phyloP scores from a whole-genome alignment of 2,113 vertebrate genomes.

The Colossoma macropomum region DNA sequence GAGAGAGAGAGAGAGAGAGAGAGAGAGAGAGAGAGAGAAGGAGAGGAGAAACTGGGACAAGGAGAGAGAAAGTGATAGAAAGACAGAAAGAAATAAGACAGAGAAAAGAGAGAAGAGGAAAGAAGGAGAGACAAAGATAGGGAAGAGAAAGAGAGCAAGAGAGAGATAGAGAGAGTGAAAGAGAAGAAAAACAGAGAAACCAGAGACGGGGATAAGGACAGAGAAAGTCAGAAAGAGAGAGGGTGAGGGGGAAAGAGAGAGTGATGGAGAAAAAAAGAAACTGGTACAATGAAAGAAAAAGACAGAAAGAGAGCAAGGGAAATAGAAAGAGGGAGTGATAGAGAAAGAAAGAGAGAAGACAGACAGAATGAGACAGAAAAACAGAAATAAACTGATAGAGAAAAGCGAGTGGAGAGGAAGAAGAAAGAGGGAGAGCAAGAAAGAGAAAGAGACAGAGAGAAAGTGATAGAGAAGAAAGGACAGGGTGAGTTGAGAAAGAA shows the following conservation, averaged over 20 bases:
- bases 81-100: slow-evolving; percentile 46
- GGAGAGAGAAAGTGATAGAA: slow-evolving; percentile 46
- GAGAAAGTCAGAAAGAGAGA: neutral
- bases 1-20: slow-evolving; percentile 35
- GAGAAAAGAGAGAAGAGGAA: neutral
- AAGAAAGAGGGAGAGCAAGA: too few relatives aligned
- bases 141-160: neutral
- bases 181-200: slow-evolving; percentile 96
- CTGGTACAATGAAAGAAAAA: too few relatives aligned
- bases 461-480: too few relatives aligned
- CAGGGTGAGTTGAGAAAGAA: too few relatives aligned
- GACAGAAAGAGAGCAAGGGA: too few relatives aligned
- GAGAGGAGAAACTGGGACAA: too few relatives aligned
- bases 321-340: too few relatives aligned
- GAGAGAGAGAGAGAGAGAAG: slow-evolving; percentile 54
- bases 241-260: neutral
- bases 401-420: too few relatives aligned
- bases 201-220: slow-evolving; percentile 80
- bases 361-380: too few relatives aligned
- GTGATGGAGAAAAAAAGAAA: neutral
- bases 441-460: too few relatives aligned
- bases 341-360: too few relatives aligned
- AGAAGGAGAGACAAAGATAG: neutral
- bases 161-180: slow-evolving; percentile 81
- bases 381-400: too few relatives aligned